Percentiles rank a stretch among this genome's conserved stretches.
phyloP scores from a whole-genome alignment of 2,888 invertebrate genomes.

The Plebejus anna region DNA sequence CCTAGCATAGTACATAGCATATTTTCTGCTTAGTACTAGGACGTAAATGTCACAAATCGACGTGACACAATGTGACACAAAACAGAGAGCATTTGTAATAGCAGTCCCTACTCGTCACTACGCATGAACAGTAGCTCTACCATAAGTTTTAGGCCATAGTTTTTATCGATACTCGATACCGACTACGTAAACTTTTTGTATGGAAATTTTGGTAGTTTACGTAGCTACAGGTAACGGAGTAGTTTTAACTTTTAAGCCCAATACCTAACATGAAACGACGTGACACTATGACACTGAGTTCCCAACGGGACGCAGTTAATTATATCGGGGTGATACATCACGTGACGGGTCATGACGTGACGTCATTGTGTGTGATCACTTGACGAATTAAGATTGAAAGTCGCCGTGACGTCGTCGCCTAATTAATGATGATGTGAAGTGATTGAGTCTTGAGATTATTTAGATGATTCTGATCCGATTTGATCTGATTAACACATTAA shows the following conservation, averaged over 20 bases:
- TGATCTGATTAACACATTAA: background rate
- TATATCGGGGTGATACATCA: slow-evolving; percentile 31
- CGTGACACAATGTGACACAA: no score
- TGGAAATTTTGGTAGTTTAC: no score
- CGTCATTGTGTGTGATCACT: slow-evolving; percentile 28
- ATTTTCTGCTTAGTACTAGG: background rate
- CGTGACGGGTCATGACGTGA: background rate
- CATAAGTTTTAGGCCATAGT: no score
- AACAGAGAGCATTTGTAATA: no score
- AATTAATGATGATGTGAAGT: slow-evolving; percentile 14
- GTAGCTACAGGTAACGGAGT: no score
- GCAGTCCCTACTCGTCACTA: no score
- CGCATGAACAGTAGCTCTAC: no score
- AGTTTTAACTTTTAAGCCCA: no score
- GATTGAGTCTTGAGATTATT: background rate
- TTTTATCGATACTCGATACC: no score
- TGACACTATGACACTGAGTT: background rate
- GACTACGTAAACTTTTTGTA: no score
- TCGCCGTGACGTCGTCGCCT: slow-evolving; percentile 3
- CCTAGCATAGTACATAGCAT: background rate
- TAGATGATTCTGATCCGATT: background rate
- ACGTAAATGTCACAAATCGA: background rate
- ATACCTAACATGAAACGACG: slow-evolving; percentile 7
- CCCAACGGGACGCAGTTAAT: slow-evolving; percentile 31
- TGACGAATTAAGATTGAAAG: slow-evolving; percentile 32